Base-by-base conservation (phyloP, 2,888 invertebrate genomes). In the Parascotia fuliginaria region DNA sequence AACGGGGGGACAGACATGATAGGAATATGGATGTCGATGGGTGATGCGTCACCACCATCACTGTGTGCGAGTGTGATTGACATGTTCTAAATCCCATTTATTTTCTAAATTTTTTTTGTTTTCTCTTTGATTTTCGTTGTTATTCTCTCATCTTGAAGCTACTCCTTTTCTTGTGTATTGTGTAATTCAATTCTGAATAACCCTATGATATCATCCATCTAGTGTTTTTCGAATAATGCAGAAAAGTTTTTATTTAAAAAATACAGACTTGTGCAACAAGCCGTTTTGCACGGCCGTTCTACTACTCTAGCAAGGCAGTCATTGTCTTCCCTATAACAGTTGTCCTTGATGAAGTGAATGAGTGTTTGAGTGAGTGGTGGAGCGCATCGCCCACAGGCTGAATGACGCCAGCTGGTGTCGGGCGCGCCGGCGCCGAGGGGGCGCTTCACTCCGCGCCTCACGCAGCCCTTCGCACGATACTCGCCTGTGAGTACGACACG, bases 1-100 rank as follows among this genome's bases (percentile, higher is more conserved):
- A 68, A 84, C 70, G 76, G 81, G 83, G 81, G 71, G 49, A 65
- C 70, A 65, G 66, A 77, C 84, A 85, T 86, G 81, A 60, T 73
- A 81, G 88, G 82, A 85, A 83, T 78, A 72, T 70, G 79, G 85
- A 70, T 74, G 73, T 75, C 65, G 67, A 68, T 79, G 83, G 81
- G 77, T 63, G 67, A 82, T 87, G 87, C 81, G 77, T 43, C 52
- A 48, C 69, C 77, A 82, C 77, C 79, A 74, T 79, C 77, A 73
- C 79, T 67, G 71, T 48, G 22, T 65, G 68, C 42, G 43, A 56
- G 53, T n/a, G n/a, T n/a, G n/a, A 45, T 56, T 13, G 13, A 51
- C 11, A 28, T 9, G 16, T 9, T 6, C 19, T 13, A 2, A n/a
- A n/a, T 4, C 54, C 39, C 32, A 19, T 15, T 49, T 54, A 42